Percentiles rank a stretch among this genome's conserved stretches.
phyloP scores from a whole-genome alignment of 2,113 vertebrate species.

The Podarcis muralis region DNA sequence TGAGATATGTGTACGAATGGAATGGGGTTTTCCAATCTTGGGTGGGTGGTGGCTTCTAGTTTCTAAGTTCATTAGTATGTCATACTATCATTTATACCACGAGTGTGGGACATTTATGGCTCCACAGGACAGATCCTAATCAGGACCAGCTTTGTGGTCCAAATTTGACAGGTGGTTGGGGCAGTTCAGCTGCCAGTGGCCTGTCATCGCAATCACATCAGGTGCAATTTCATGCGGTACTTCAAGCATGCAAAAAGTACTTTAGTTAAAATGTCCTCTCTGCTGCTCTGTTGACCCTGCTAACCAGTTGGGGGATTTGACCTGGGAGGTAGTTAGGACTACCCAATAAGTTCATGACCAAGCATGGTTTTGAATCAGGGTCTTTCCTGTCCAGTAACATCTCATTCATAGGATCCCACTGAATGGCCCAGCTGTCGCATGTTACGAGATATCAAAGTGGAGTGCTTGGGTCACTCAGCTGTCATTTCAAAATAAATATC shows the following conservation, averaged over 20 bases:
- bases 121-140: too few species aligned
- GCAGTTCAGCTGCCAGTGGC: too few species aligned
- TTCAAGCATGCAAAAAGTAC: neutral
- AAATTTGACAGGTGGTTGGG: too few species aligned
- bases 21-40: neutral
- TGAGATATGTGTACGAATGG: neutral
- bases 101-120: neutral
- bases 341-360: neutral
- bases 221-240: neutral
- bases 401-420: neutral
- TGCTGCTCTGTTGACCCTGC: neutral
- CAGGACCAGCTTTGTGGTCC: too few species aligned
- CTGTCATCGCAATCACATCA: too few species aligned
- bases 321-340: rapidly evolving
- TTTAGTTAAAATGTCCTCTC: neutral
- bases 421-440: neutral
- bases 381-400: neutral
- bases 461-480: rapidly evolving
- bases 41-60: neutral
- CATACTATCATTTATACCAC: too few species aligned
- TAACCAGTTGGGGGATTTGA: neutral
- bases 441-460: neutral
- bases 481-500: neutral
- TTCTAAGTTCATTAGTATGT: neutral
- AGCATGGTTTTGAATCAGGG: neutral